phyloP scores from a whole-genome alignment of 2,888 invertebrate genomes.

The Scaptomyza cyrtandrae region DNA sequence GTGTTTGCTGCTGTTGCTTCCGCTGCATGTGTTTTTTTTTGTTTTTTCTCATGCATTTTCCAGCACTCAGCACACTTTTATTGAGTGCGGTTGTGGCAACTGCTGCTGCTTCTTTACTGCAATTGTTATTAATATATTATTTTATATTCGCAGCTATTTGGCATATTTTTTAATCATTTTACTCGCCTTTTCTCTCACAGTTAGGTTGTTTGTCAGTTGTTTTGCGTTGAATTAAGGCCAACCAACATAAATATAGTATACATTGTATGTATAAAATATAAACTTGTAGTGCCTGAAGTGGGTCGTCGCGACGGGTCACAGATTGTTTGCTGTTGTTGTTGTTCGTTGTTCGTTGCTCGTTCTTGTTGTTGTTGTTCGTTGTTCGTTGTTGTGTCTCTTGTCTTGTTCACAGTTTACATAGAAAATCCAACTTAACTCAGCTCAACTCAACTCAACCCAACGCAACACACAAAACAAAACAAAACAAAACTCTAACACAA shows the following conservation, averaged over 20 bases:
- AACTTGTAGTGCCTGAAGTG: constrained; percentile 7
- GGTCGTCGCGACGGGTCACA: constrained; percentile 28
- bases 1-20: constrained; percentile 2
- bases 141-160: constrained; percentile 37
- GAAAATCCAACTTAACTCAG: no score
- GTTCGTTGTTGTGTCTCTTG: constrained; percentile 24
- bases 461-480: background rate
- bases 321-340: constrained; percentile 29
- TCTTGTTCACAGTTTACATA: constrained; percentile 48
- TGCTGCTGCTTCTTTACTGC: constrained; percentile 4
- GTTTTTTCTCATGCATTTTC: constrained; percentile 16
- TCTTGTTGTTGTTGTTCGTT: background rate
- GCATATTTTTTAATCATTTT: constrained; percentile 19
- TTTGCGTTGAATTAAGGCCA: constrained; percentile 46
- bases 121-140: constrained; percentile 62
- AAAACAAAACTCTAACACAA: constrained; percentile 9
- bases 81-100: background rate
- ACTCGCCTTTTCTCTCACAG: background rate
- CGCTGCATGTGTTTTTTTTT: constrained; percentile 9
- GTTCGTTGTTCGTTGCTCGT: background rate
- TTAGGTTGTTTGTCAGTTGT: no score
- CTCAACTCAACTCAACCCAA: no score
- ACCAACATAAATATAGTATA: constrained; percentile 14
- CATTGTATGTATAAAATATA: background rate
- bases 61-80: no score